A percentile compares a stretch with the other conserved stretches of the same genome.
Evolutionary conservation across 2,113 vertebrate species (phyloP).

Genomic region (Megalops atlanticus): DNA sequence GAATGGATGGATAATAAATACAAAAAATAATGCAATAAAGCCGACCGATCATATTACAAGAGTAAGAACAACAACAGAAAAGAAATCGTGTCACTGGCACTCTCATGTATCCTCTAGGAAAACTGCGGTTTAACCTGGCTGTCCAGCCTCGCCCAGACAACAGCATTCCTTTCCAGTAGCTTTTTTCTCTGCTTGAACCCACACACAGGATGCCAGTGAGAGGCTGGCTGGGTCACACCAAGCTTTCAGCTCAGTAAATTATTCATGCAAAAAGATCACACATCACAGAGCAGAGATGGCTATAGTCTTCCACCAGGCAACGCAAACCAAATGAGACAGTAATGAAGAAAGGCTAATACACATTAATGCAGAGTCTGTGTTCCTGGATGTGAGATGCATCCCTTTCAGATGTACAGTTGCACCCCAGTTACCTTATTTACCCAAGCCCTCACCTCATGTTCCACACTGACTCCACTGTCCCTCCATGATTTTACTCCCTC

Average conservation of each 20-base stretch:
- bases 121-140: no score
- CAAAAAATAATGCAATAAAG: no score
- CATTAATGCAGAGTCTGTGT: not conserved
- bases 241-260: not conserved
- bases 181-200: not conserved
- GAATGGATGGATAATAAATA: no score
- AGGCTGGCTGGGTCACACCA: not conserved
- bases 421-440: no score
- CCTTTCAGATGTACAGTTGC: not conserved
- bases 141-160: not conserved
- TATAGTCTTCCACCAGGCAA: not conserved
- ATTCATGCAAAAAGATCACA: not conserved
- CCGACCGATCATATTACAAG: no score
- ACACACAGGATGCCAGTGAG: not conserved
- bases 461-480: no score
- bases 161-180: not conserved
- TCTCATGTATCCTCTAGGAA: no score
- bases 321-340: not conserved
- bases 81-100: no score
- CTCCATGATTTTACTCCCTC: no score
- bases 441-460: no score
- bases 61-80: no score
- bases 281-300: not conserved
- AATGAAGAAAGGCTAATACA: not conserved
- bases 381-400: not conserved